Conservation (phyloP, 2,888 invertebrate species). For the Acanthacorydalis orientalis region DNA sequence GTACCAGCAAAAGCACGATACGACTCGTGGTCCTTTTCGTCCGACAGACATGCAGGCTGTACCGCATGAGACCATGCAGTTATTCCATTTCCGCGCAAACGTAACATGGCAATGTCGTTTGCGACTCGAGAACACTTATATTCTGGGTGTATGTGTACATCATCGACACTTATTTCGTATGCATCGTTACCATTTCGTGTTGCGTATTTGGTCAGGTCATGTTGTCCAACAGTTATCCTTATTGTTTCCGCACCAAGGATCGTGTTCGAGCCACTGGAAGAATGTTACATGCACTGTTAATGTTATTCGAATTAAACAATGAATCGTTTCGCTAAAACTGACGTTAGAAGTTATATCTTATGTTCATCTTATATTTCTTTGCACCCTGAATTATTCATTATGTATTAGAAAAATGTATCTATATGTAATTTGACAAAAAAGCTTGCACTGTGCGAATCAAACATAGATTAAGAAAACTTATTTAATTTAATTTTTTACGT, state of each 20-base stretch:
- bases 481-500: no score
- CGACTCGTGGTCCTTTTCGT: conserved; percentile 27
- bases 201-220: conserved; percentile 43
- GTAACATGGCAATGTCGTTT: conserved; percentile 59
- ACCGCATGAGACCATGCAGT: conserved; percentile 52
- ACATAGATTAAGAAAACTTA: no score
- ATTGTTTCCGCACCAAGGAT: conserved; percentile 36
- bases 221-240: conserved; percentile 50
- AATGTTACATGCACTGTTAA: background rate
- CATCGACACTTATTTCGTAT: conserved; percentile 27
- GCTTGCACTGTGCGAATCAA: no score
- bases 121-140: conserved; percentile 46
- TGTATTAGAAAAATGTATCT: no score
- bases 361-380: no score
- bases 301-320: no score
- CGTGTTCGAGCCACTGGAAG: conserved; percentile 1
- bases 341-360: no score
- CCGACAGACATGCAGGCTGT: conserved; percentile 62
- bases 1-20: conserved; percentile 35
- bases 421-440: no score
- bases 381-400: no score
- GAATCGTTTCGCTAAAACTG: no score
- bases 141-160: conserved; percentile 54
- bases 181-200: conserved; percentile 20
- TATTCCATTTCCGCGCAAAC: conserved; percentile 34